phyloP scores from a whole-genome alignment of 2,113 vertebrate genomes.

The Tragelaphus buxtoni region DNA sequence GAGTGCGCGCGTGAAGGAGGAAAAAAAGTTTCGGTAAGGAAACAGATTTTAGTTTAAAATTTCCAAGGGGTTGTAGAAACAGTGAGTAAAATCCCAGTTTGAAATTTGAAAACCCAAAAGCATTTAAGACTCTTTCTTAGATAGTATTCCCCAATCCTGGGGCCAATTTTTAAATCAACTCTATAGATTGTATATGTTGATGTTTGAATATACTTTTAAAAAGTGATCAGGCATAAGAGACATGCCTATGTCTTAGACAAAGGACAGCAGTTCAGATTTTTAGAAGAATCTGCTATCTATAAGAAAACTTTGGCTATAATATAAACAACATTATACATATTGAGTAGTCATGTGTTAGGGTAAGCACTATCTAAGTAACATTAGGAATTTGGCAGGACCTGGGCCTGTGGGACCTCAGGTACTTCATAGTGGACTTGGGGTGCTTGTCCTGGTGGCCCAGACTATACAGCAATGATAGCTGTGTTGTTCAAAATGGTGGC shows the following conservation, averaged over 20 bases:
- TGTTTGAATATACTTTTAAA: not conserved
- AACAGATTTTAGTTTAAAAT: constrained; percentile 61
- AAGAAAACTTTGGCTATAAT: not conserved
- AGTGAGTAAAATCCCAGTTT: constrained; percentile 46
- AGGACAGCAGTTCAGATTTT: not conserved
- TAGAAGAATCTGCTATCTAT: not conserved
- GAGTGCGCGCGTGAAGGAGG: constrained; percentile 77
- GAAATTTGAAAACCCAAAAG: not conserved
- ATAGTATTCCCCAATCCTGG: not conserved
- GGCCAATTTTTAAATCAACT: not conserved
- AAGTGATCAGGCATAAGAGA: not conserved
- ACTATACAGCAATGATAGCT: not conserved
- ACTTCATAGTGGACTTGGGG: not conserved
- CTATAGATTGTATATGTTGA: not conserved
- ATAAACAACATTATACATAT: not conserved
- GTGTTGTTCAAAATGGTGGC: not conserved
- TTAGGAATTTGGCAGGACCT: not conserved
- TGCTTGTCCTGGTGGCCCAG: not conserved
- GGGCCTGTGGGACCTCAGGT: not conserved
- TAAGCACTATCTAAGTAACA: not conserved
- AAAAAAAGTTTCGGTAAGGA: constrained; percentile 80
- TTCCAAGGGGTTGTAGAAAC: constrained; percentile 48
- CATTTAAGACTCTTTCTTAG: not conserved
- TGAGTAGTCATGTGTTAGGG: not conserved
- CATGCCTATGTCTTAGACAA: not conserved